Evolutionary conservation across 2,888 invertebrate species (phyloP), one percentile per base, ranked within the genome.

Genomic region (Leucania comma): DNA sequence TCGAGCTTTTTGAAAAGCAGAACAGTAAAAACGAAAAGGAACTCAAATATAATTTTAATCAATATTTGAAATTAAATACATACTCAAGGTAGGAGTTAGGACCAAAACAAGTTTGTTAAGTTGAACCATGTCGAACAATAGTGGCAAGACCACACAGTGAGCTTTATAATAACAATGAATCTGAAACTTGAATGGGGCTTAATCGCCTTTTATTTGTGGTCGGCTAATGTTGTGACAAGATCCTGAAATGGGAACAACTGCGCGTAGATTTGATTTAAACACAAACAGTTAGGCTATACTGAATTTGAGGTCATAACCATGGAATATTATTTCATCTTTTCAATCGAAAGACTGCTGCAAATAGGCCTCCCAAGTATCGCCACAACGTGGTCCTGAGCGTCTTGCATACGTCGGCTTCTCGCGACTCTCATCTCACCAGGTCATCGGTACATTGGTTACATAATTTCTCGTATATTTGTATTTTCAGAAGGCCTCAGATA

Each of bases 131-230:
- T 85, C 83, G 80, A 84, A 89, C 88, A 88, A 87, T 89, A 72
- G 81, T 74, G 53, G 70, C 66, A 72, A 70, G 88, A 84, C 88
- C 88, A 87, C 86, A 88, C 88, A 87, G 74, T 67, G 68, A 65
- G 81, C 68, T 75, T 81, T 80, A 70, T 83, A 78, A 70, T 83
- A 78, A 66, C 72, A 85, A 81, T 63, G 67, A 81, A 77, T 70
- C 60, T 67, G 68, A 83, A 66, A 75, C 75, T 71, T 81, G 85
- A 85, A 84, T 81, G 63, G 69, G 64, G 66, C 79, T 82, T 70
- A 78, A 83, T 81, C 62, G 68, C 51, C 63, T 81, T 81, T 77
- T 75, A 84, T 84, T 83, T 78, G 75, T 75, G 62, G 70, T 60
- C 6, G 42, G 66, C 53, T 77, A 73, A 82, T 78, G 59, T 83